Base-by-base conservation (phyloP, 2,888 invertebrate genomes). In the Nipponacmea schrenckii region DNA sequence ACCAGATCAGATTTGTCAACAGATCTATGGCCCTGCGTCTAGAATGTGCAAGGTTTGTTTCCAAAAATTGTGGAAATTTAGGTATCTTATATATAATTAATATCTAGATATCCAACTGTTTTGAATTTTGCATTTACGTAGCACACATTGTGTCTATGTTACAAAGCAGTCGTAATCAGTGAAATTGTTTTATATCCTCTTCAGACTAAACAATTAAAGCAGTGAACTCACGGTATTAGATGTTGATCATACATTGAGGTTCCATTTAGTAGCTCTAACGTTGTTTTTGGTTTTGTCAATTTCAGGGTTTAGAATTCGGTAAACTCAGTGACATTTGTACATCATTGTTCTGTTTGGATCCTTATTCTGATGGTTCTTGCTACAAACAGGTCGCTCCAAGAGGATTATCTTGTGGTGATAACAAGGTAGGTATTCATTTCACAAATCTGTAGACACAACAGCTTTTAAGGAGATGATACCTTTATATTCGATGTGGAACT, bases 381-480 rank as follows among this genome's bases (percentile, higher is more conserved):
- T 80, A 79, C 10, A 73, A 78, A 8, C 81, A 83, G 62, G 79
- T 79, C 2, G 83, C 84, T 0, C 82, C 82, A 24, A 73, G 81
- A 46, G 84, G 83, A 2, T 83, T 83, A 10, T 78, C 83, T 0
- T 84, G 84, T 74, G 84, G 82, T 4, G 73, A 81, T 69, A 80
- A 80, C 71, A 79, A 79, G 79, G 84, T 84, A 70, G 44, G 62
- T 17, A 27, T n/a, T 39, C 15, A 27, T 12, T 27, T 50, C n/a
- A n/a, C 31, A 39, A 3, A n/a, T 12, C 7, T 64, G 68, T 62
- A 3, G 2, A 17, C 10, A 39, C 10, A 1, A 39, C 4, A 7
- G 39, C 39, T 39, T 39, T 39, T 10, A 39, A 3, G 39, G 8
- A 39, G 4, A 39, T 10, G 5, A 39, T 8, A n/a, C n/a, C n/a